Conservation (phyloP, 2,888 invertebrate genomes). For the Himalopsyche japonica region DNA sequence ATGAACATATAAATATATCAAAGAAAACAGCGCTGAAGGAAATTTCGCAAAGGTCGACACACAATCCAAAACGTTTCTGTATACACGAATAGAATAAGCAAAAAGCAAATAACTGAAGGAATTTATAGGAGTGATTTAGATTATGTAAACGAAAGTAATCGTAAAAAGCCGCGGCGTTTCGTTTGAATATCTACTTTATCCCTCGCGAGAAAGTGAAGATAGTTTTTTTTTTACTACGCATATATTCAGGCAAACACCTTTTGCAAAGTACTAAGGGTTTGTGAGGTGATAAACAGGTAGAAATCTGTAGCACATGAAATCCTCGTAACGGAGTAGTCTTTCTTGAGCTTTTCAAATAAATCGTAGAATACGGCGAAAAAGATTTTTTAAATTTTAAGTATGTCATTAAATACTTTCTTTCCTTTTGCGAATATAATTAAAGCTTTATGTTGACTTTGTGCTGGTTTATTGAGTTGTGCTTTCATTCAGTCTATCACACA, state of each 20-base stretch:
- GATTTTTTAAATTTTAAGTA: neutral
- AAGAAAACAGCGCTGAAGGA: neutral
- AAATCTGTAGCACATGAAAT: neutral
- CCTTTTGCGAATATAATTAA: no score
- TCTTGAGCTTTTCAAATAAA: neutral
- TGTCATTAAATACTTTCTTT: no score
- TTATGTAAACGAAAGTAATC: constrained; percentile 23
- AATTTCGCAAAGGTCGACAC: neutral
- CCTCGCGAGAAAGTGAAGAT: neutral
- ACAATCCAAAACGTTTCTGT: neutral
- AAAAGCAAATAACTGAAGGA: constrained; percentile 3
- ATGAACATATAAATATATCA: neutral
- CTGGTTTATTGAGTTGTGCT: no score
- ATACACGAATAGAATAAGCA: constrained; percentile 11
- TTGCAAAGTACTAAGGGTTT: neutral
- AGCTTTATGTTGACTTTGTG: no score
- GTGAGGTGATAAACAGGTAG: neutral
- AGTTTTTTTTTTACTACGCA: neutral
- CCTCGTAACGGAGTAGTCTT: neutral
- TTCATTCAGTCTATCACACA: no score
- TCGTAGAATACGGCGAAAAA: neutral
- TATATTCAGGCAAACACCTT: neutral
- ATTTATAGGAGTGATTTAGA: constrained; percentile 25
- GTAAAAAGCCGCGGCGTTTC: constrained; percentile 10
- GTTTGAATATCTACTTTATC: neutral